phyloP scores from a whole-genome alignment of 2,888 invertebrate genomes.

The Cephus runcator region DNA sequence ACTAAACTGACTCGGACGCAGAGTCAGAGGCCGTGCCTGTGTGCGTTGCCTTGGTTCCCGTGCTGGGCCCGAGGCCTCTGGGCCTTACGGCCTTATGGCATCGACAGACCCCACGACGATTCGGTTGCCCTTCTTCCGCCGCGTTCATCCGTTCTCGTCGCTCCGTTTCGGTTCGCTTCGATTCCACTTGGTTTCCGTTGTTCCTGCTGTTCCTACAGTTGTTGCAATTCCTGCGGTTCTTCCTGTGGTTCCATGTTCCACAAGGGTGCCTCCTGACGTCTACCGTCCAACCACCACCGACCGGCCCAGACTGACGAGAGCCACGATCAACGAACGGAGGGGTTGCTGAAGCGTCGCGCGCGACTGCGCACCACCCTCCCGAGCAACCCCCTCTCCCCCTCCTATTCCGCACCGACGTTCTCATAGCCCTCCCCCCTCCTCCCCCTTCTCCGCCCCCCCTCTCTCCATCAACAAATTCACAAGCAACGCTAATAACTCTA shows the following conservation, averaged over 20 bases:
- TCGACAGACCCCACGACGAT: slow-evolving; percentile 12
- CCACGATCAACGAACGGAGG: no score
- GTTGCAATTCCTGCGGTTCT: neutral
- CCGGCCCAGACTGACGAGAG: neutral
- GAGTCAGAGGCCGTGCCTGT: neutral
- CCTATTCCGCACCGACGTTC: no score
- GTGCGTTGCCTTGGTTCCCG: neutral
- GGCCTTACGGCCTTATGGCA: neutral
- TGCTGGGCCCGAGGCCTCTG: neutral
- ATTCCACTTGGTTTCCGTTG: neutral
- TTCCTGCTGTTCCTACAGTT: no score
- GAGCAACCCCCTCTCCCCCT: no score
- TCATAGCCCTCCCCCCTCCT: no score
- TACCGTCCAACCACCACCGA: neutral
- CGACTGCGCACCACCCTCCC: no score
- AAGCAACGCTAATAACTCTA: no score
- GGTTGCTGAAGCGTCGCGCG: no score
- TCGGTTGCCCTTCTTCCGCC: slow-evolving; percentile 6
- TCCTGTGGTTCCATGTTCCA: slow-evolving; percentile 7
- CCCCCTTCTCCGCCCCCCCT: no score
- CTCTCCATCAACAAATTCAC: no score
- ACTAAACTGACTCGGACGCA: slow-evolving; percentile 15
- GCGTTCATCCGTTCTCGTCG: neutral
- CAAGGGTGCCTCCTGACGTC: neutral
- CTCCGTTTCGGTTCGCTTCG: neutral